Evolutionary conservation across 2,797 vertebrate genomes (phyloP).

Genomic region (Gouania willdenowi): DNA sequence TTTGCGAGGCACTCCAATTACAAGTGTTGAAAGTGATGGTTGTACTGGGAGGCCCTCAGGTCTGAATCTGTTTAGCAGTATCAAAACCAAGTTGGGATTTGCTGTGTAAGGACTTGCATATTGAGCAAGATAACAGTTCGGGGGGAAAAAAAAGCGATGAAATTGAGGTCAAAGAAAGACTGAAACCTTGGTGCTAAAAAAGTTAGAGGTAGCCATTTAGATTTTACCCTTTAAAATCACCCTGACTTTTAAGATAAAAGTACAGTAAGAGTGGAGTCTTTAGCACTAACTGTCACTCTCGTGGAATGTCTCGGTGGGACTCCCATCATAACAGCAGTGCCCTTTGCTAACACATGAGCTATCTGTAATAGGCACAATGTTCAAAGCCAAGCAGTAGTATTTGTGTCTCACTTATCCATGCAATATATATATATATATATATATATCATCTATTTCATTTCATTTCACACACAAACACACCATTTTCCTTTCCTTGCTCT

Average conservation of each 20-base stretch:
- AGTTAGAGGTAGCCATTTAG: constrained; percentile 26
- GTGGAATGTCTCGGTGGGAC: constrained; percentile 17
- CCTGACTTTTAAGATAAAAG: constrained; percentile 28
- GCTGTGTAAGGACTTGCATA: constrained; percentile 13
- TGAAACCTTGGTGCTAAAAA: constrained; percentile 20
- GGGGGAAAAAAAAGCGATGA: constrained; percentile 21
- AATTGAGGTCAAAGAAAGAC: constrained; percentile 38
- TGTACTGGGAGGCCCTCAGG: constrained; percentile 24
- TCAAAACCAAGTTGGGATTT: constrained; percentile 21
- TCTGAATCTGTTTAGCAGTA: constrained; percentile 40
- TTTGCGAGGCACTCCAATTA: constrained; percentile 22
- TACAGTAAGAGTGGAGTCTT: constrained; percentile 28
- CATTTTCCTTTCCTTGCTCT: not conserved
- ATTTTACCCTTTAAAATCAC: constrained; percentile 33
- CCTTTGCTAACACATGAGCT: constrained; percentile 54
- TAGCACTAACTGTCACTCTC: constrained; percentile 42
- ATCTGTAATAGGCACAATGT: constrained; percentile 51
- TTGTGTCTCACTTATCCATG: constrained; percentile 42
- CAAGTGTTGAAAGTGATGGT: constrained; percentile 18
- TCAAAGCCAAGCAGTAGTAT: constrained; percentile 47
- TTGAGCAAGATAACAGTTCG: constrained; percentile 17
- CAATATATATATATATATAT: constrained; percentile 25
- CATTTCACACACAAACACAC: no score
- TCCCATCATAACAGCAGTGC: constrained; percentile 30
- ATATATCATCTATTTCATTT: constrained; percentile 15